Evolutionary conservation across 30 jellyfish, hydroid and myxozoan species (phyloP), one percentile per base, ranked within the genome.

Genomic region (Catostylus mosaicus): DNA sequence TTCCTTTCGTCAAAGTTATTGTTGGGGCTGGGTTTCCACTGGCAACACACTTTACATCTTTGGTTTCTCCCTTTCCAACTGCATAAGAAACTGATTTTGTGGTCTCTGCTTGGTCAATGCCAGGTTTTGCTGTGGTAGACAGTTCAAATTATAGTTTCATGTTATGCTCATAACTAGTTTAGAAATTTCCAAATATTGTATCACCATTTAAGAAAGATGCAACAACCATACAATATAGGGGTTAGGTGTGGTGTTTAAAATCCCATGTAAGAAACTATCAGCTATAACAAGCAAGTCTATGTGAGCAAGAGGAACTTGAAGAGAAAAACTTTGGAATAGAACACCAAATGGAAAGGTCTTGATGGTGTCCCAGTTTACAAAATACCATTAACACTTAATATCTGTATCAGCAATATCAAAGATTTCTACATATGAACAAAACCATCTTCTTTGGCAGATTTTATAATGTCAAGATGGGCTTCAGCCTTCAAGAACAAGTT

Each of bases 21-120:
- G 80, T 34, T 14, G 98, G 98, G 19, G 47, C 50, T 1, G 98
- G 98, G 40, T 56, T 66, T 14, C 96, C 95, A 33, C 68, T 59
- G n/a, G 96, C 98, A 40, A 38, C 88, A 65, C 98, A 91, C 18
- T 11, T 60, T 36, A 83, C n/a, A 24, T 38, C 72, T 20, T 83
- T 32, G 16, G 61, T 48, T 33, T 31, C 34, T 6, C 71, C 79
- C 38, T 43, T 43, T 10, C 90, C 90, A n/a, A 47, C 84, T 11
- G 77, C 48, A 36, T 40, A 80, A 29, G 3, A 9, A 45, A 12
- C 48, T 35, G 82, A 61, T 30, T 40, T 47, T 8, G 85, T 74
- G 63, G 62, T 74, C 62, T 24, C 36, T 6, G 60, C 84, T 19
- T 27, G 20, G 30, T 24, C 70, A 52, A 73, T 45, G 1, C 51